Evolutionary conservation across 2,113 vertebrate genomes (phyloP).

Genomic region (Planiliza haematocheilus): DNA sequence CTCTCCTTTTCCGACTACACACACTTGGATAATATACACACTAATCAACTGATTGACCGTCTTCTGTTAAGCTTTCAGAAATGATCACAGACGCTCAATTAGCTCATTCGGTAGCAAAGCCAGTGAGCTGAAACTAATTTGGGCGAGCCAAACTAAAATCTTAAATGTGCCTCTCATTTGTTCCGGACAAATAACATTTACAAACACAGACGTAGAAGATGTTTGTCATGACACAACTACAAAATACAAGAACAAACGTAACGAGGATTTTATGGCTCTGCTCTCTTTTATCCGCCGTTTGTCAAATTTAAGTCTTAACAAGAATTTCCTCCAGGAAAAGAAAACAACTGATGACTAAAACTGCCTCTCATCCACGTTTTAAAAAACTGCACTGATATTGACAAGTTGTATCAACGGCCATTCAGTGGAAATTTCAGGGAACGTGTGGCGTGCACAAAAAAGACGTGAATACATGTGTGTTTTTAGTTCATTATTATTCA

Average conservation of each 20-base stretch:
- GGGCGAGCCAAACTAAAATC: background rate
- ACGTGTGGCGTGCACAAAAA: background rate
- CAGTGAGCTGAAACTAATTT: background rate
- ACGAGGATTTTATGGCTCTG: no score
- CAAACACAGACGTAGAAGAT: background rate
- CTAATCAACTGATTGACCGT: conserved; percentile 19
- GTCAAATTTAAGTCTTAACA: background rate
- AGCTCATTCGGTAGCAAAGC: conserved; percentile 1
- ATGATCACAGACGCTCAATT: background rate
- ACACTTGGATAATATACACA: conserved; percentile 3
- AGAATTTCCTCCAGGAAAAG: conserved; percentile 24
- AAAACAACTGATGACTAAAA: conserved; percentile 51
- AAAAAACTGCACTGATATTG: conserved; percentile 44
- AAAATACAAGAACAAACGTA: no score
- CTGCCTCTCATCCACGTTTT: conserved; percentile 17
- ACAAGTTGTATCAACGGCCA: conserved; percentile 13
- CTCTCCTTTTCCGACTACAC: background rate
- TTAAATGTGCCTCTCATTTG: background rate
- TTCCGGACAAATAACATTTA: background rate
- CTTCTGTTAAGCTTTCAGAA: conserved; percentile 7
- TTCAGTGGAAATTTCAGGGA: conserved; percentile 27
- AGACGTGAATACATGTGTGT: conserved; percentile 4
- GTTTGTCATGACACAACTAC: background rate
- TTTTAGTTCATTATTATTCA: background rate
- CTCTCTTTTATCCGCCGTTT: no score